phyloP scores from a whole-genome alignment of 2,113 vertebrate genomes.

The Microtus ochrogaster region DNA sequence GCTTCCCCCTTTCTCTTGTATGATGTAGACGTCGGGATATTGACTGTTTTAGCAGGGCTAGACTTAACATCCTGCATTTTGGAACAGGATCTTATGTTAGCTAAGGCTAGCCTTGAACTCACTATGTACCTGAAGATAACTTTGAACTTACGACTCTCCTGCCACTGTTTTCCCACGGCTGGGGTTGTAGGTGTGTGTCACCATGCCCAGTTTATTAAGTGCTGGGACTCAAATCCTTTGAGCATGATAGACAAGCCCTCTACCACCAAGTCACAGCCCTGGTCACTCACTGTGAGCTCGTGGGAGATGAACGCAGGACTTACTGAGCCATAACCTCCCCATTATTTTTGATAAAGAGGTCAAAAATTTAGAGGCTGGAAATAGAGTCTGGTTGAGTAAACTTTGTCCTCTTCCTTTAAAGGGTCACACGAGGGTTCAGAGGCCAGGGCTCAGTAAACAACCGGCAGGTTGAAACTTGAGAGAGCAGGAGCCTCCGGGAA shows the following conservation, averaged over 20 bases:
- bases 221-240: neutral
- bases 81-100: neutral
- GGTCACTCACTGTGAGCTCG: neutral
- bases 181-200: neutral
- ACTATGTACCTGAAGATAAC: neutral
- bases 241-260: too few relatives aligned
- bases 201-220: neutral
- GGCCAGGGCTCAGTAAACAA: neutral
- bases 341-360: neutral
- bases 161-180: neutral
- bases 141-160: neutral
- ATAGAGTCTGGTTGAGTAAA: neutral
- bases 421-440: neutral
- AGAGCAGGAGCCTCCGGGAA: neutral
- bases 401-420: neutral
- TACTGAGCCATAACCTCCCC: neutral
- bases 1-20: neutral
- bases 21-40: fast-evolving
- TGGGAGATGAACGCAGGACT: too few relatives aligned
- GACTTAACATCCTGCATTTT: neutral
- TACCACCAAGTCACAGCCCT: neutral
- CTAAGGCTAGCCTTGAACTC: neutral
- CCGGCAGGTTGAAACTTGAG: neutral
- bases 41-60: neutral
- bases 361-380: neutral